Base-by-base conservation (phyloP, 1,140 invertebrate genomes). In the Drosophila ohnishii region DNA sequence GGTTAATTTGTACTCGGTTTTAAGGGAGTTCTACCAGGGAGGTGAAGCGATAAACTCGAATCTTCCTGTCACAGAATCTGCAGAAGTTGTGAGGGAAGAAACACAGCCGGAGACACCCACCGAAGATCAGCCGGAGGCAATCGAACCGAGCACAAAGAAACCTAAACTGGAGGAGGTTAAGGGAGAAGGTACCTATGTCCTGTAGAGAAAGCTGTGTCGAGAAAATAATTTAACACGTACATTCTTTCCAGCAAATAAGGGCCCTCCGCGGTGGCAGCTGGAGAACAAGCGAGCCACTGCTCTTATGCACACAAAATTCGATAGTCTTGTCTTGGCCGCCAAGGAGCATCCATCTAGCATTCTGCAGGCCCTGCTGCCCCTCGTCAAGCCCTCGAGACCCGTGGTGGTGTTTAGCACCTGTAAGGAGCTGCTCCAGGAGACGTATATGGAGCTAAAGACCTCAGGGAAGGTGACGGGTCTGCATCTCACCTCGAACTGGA, bases 281-380 rank as follows among this genome's bases (percentile, higher is more conserved):
- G 94, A 95, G 42, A 95, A 95, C 66, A 93, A 94, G 76, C 91
- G 91, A 28, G 95, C 95, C 7, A 92, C 93, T 6, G 88, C 92
- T 25, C 74, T 95, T 40, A 92, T 96, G 39, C 92, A 92, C 53
- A 72, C 86, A 1, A 94, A 95, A 91, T 94, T 96, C 73, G 95
- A 97, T 92, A 95, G 95, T 34, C 92, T 99, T 16, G 93, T 97
- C 16, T 94, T 99, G 67, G 94, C 95, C 3, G 94, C 94, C 51
- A 97, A 96, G 92, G 96, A 97, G 92, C 96, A 98, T 93, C 97
- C 97, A 3, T 91, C 94, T 9, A 95, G 95, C 85, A 95, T 98
- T 58, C 92, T 97, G 8, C 93, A 94, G 66, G 94, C 94, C 35
- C 91, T 99, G n/a, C 75, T 98, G 47, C 92, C 93, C 14, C 97